Percentiles rank a stretch among this genome's conserved stretches.
Conservation (phyloP, 2,113 vertebrate species). For the Mormoops blainvillei region DNA sequence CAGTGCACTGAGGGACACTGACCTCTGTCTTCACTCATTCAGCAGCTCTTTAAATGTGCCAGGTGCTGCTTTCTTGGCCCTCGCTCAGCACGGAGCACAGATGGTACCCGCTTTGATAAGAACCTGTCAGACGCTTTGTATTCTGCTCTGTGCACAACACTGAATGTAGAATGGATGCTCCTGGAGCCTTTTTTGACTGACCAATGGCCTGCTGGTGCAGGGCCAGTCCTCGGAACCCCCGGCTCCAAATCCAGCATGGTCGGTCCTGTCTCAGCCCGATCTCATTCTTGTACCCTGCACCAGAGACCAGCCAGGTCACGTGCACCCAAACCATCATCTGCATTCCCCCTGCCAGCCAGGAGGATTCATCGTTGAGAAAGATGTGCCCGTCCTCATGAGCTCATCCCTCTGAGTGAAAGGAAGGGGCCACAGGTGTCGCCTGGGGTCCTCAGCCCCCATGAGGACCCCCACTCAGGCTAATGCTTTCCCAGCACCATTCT, state of each 20-base stretch:
- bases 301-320: not conserved
- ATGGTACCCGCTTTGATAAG: not conserved
- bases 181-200: not conserved
- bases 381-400: not conserved
- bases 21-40: not conserved
- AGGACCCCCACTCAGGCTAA: not conserved
- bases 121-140: not conserved
- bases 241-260: not conserved
- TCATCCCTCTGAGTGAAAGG: not conserved
- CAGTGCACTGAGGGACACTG: rapidly evolving
- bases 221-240: not conserved
- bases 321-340: not conserved
- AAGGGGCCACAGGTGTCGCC: rapidly evolving
- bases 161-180: not conserved
- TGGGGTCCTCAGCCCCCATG: not conserved
- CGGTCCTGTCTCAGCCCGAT: not conserved
- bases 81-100: rapidly evolving
- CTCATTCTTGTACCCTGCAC: not conserved
- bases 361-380: not conserved
- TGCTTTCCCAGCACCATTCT: constrained; percentile 28
- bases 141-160: rapidly evolving
- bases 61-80: not conserved
- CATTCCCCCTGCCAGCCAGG: not conserved
- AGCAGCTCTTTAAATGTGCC: not conserved
- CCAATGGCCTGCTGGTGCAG: no score